Conservation (phyloP, 2,888 invertebrate genomes). For the Drosophila atripex region DNA sequence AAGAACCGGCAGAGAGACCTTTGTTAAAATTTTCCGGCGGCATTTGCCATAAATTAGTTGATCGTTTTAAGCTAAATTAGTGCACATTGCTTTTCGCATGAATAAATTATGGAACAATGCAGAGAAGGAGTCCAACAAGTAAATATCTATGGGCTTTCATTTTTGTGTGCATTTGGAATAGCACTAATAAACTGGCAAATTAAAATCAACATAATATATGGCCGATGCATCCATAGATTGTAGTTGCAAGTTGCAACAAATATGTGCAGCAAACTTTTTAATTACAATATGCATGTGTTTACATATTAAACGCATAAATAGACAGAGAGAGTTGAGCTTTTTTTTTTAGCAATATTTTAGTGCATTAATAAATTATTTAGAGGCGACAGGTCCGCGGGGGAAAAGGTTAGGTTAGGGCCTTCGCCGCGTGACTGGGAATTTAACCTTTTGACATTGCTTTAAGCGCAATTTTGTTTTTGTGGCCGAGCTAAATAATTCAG, state of each 20-base stretch:
- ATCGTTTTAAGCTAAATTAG: constrained; percentile 67
- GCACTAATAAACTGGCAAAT: constrained; percentile 63
- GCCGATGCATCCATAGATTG: constrained; percentile 36
- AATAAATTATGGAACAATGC: constrained; percentile 54
- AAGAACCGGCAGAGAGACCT: constrained; percentile 31
- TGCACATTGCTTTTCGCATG: constrained; percentile 50
- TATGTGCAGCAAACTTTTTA: constrained; percentile 23
- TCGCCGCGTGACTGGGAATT: constrained; percentile 33
- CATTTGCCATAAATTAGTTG: constrained; percentile 64
- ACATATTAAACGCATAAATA: constrained; percentile 19
- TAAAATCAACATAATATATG: constrained; percentile 55
- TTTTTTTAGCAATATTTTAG: constrained; percentile 39
- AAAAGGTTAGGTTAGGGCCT: constrained; percentile 25
- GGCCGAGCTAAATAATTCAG: constrained; percentile 40
- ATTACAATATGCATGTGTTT: constrained; percentile 42
- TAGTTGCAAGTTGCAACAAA: constrained; percentile 1
- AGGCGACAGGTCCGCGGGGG: constrained; percentile 19
- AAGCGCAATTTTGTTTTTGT: constrained; percentile 34
- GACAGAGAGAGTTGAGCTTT: constrained; percentile 4
- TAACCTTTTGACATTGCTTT: constrained; percentile 55
- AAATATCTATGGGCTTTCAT: constrained; percentile 13
- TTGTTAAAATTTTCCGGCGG: constrained; percentile 49
- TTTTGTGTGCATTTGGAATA: constrained; percentile 21
- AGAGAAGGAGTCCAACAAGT: constrained; percentile 3
- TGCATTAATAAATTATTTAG: constrained; percentile 64